Evolutionary conservation across 1,140 invertebrate genomes (phyloP), one percentile per base, ranked within the genome.

Genomic region (Sesamia nonagrioides): DNA sequence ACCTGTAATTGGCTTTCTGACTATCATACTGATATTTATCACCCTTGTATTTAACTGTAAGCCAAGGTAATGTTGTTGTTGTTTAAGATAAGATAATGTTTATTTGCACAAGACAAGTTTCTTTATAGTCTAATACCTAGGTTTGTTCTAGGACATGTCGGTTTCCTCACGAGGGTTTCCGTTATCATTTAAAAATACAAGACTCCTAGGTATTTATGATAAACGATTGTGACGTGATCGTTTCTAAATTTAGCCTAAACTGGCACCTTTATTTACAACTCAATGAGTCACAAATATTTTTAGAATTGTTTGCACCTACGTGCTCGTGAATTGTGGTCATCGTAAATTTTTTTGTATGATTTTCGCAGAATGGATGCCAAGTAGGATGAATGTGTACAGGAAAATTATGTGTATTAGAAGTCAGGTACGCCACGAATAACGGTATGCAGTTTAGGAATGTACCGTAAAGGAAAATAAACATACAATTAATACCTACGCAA

Each of bases 271-370:
- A 61, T 63, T 63, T 63, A 6, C 37, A 63, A 9, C 0, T 18
- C 0, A 18, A n/a, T 63, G 60, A 63, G 35, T 63, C 60, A 63
- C 7, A 63, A n/a, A 63, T 40, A 42, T 63, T 18, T 63, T 42
- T 63, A 63, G 60, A 18, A 63, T 11, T 63, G 60, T 63, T 63
- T 63, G 9, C 18, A 37, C 37, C 37, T 17, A 42, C n/a, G 17
- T 61, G 60, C 4, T 35, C 27, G 6, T 35, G 13, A 35, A 8
- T 54, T 6, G 8, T 56, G n/a, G 60, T 40, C 60, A 35, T 37
- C 37, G 15, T 61, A 61, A 8, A 13, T 37, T 37, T 33, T 4
- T 9, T 63, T 5, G n/a, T 42, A 35, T 11, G 6, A 6, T 40
- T 37, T 63, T 63, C 60, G 18, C 8, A 13, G 60, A 63, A 63